A percentile compares a stretch with the other conserved stretches of the same genome.
phyloP scores from a whole-genome alignment of 1,140 invertebrate species.

The Parasteatoda tepidariorum region DNA sequence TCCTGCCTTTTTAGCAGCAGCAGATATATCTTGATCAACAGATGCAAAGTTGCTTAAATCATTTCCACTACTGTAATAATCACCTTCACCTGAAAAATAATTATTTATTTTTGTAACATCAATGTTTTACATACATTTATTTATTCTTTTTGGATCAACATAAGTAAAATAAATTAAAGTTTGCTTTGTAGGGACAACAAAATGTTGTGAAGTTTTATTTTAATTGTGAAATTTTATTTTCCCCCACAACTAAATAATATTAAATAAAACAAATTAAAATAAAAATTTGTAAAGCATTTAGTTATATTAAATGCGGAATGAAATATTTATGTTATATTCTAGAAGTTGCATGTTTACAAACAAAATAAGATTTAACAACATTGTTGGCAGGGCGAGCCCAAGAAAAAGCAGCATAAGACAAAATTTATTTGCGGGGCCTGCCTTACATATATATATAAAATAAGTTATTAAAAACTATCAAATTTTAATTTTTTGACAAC shows the following conservation, averaged over 20 bases:
- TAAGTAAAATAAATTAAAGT: background rate
- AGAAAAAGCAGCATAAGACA: too few relatives aligned
- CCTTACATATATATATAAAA: too few relatives aligned
- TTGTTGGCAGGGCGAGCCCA: too few relatives aligned
- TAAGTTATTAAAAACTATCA: too few relatives aligned
- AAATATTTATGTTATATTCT: too few relatives aligned
- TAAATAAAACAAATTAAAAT: background rate
- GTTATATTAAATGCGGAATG: too few relatives aligned
- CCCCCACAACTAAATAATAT: background rate
- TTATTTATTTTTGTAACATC: background rate
- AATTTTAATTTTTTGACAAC: too few relatives aligned
- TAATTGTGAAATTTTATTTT: background rate
- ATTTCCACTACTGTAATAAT: conserved; percentile 89
- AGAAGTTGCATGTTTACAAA: too few relatives aligned
- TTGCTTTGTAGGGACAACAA: background rate
- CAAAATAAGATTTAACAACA: too few relatives aligned
- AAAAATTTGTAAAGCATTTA: too few relatives aligned
- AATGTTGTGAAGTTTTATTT: background rate
- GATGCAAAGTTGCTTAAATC: conserved; percentile 74
- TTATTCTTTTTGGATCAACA: background rate
- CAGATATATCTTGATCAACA: conserved; percentile 47
- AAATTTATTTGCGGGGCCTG: too few relatives aligned
- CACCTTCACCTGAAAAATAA: conserved; percentile 70
- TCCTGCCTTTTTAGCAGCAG: conserved; percentile 25
- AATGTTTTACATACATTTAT: background rate